Evolutionary conservation across 2,113 vertebrate genomes (phyloP).

Genomic region (Pampusana beccarii): DNA sequence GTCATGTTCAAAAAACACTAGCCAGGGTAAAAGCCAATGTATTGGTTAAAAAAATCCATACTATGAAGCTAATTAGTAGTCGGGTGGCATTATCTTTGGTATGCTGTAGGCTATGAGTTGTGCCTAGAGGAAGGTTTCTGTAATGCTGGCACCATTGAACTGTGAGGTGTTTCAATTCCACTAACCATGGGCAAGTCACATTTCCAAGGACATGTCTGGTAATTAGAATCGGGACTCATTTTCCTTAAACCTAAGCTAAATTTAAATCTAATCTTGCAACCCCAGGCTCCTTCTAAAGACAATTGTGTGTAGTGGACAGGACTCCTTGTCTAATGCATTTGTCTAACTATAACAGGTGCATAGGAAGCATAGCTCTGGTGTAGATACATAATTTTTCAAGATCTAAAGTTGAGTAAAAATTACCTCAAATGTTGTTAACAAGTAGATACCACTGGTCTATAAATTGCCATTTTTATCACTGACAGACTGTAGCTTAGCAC

Average conservation of each 20-base stretch:
- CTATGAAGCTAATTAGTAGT: not conserved
- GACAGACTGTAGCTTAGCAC: not conserved
- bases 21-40: not conserved
- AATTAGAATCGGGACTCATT: not conserved
- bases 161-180: not conserved
- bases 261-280: not conserved
- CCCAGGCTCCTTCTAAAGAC: not conserved
- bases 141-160: not conserved
- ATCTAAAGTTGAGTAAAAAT: not conserved
- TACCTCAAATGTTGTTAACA: not conserved
- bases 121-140: not conserved
- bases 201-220: not conserved
- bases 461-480: not conserved
- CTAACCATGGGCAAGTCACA: accelerated
- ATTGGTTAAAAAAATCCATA: not conserved
- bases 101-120: not conserved
- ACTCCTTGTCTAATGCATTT: not conserved
- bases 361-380: not conserved
- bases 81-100: not conserved
- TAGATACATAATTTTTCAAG: not conserved
- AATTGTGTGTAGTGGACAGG: not conserved
- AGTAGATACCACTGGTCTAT: not conserved
- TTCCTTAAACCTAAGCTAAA: not conserved
- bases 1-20: not conserved
- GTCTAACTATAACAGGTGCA: not conserved